Evolutionary conservation across 2,888 invertebrate species (phyloP), one percentile per base, ranked within the genome.

Genomic region (Pogonocherus hispidulus): DNA sequence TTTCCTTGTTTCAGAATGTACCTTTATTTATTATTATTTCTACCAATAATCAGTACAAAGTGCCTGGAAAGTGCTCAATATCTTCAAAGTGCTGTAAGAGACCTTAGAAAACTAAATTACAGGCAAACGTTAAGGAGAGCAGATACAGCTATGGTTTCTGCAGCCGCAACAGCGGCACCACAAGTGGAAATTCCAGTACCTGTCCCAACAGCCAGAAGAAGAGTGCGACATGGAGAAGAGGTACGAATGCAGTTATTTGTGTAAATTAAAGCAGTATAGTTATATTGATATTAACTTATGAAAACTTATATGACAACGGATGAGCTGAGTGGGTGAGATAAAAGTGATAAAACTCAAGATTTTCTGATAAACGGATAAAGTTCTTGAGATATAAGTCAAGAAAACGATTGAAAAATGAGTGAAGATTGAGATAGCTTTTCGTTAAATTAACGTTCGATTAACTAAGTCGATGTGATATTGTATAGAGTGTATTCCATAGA

Each of bases 31-130:
- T 51, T 80, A 55, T 74, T 73, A 32, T 57, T 80, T 35, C 66
- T 81, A 63, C 55, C 77, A 49, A 44, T 78, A 62, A 66, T 66
- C 54, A 72, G 68, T 70, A 60, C 72, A 49, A 72, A 71, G 14
- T 75, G 76, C 60, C 75, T 80, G 71, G 80, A 81, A 71, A 77
- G 80, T 55, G 78, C 79, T 6, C 80, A 82, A 67, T 84, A 83
- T 68, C 77, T 84, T 51, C 80, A 81, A 75, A 82, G 74, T 70
- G 82, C 80, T 46, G 82, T 84, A 23, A 75, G 79, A 71, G 81
- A 81, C 70, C 74, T 84, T 63, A 76, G 79, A 68, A 79, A 78
- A 63, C 66, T 81, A 63, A 80, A 80, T 70, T 75, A 75, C 59
- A 73, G 76, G 63, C 78, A 77, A 62, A 77, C 74, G 23, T 47